A percentile compares a stretch with the other conserved stretches of the same genome.
These are phyloP conservation scores for Gari tellinella DNA, from an alignment of 2,888 invertebrate genomes.

Conservation along the genomic window DNA sequence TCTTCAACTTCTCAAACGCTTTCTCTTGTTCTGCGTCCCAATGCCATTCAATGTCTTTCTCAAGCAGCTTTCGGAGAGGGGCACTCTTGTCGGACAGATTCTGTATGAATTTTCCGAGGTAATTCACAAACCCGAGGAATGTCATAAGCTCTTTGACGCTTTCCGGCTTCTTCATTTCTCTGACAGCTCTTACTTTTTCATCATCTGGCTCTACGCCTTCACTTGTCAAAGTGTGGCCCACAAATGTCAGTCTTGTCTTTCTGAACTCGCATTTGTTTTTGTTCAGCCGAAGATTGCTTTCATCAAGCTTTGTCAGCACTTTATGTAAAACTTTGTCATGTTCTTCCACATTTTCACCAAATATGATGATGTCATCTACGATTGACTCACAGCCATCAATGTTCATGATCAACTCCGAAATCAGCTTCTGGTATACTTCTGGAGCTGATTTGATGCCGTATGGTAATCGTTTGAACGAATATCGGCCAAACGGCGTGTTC, in stretches of 20 bases:
- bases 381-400: conserved; percentile 43
- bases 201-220: conserved; percentile 38
- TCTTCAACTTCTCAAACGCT: conserved; percentile 56
- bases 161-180: conserved; percentile 21
- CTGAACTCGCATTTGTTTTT: conserved; percentile 43
- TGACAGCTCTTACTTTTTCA: conserved; percentile 37
- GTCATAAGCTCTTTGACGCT: conserved; percentile 30
- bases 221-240: conserved; percentile 43
- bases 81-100: conserved; percentile 47
- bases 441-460: conserved; percentile 45
- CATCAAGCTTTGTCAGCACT: conserved; percentile 24
- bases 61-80: conserved; percentile 53
- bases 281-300: conserved; percentile 42
- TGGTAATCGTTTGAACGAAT: conserved; percentile 34
- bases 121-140: conserved; percentile 58
- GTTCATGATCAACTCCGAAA: conserved; percentile 32
- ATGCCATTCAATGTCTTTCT: conserved; percentile 23
- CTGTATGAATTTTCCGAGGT: conserved; percentile 45
- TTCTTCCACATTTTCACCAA: conserved; percentile 28
- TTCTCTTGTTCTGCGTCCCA: conserved; percentile 44
- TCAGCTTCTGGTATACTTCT: conserved; percentile 43
- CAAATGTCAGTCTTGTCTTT: conserved; percentile 30
- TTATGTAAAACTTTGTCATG: conserved; percentile 31
- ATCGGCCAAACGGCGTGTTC: conserved; percentile 43
- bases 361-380: conserved; percentile 50